phyloP scores from a whole-genome alignment of 1,140 invertebrate genomes.

The Caerostris darwini region DNA sequence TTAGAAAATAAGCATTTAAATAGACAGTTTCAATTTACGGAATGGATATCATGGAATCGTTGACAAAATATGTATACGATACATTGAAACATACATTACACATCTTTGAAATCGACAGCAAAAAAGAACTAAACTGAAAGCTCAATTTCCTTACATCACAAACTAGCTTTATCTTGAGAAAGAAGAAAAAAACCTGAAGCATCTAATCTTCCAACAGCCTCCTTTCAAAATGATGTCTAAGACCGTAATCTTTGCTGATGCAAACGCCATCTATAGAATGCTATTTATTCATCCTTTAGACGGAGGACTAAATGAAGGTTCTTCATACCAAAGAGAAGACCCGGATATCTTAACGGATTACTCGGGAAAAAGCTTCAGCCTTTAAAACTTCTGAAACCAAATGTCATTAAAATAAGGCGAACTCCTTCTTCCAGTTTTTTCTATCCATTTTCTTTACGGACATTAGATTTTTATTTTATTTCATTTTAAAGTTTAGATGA shows the following conservation, averaged over 20 bases:
- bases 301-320: not conserved
- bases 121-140: not conserved
- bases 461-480: not conserved
- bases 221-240: slow-evolving; percentile 45
- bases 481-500: not conserved
- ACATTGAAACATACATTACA: not conserved
- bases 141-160: not conserved
- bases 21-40: too few relatives aligned
- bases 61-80: not conserved
- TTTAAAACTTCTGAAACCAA: slow-evolving; percentile 1
- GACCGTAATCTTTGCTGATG: slow-evolving; percentile 61
- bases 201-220: slow-evolving; percentile 2
- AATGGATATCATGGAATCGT: too few relatives aligned
- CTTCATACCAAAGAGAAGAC: not conserved
- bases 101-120: not conserved
- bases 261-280: slow-evolving; percentile 34
- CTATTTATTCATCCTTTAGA: slow-evolving; percentile 46
- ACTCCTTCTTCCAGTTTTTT: not conserved
- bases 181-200: not conserved
- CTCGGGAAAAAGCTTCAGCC: not conserved
- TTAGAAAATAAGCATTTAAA: too few relatives aligned
- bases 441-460: not conserved
- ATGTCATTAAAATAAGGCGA: slow-evolving; percentile 7
- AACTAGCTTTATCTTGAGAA: not conserved
- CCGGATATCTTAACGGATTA: slow-evolving; percentile 42